A percentile compares a stretch with the other conserved stretches of the same genome.
Evolutionary conservation across 2,113 vertebrate genomes (phyloP).

Genomic region (Herpailurus yagouaroundi): DNA sequence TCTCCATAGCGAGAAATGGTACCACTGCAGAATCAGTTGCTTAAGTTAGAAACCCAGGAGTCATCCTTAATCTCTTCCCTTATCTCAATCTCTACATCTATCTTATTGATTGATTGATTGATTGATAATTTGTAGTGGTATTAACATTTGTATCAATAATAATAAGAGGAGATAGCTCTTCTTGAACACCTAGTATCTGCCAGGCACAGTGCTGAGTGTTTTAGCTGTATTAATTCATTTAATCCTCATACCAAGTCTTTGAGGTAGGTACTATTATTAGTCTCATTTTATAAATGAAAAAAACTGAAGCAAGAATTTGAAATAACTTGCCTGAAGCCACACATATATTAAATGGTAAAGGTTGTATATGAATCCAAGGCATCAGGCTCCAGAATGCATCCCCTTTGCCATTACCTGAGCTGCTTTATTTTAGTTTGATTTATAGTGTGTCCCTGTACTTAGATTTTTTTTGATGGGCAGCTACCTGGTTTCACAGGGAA

Average conservation of each 20-base stretch:
- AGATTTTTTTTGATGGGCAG: not conserved
- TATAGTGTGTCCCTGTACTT: not conserved
- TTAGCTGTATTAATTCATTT: not conserved
- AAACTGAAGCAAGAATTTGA: not conserved
- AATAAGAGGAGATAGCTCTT: not conserved
- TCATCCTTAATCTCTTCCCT: not conserved
- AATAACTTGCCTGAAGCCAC: not conserved
- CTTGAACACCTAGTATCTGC: not conserved
- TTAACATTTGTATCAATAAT: not conserved
- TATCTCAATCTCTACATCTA: not conserved
- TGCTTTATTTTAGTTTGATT: not conserved
- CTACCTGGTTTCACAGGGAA: not conserved
- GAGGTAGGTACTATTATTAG: not conserved
- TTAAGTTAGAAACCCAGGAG: not conserved
- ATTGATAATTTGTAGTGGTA: not conserved
- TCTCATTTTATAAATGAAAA: not conserved
- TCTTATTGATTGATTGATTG: not conserved
- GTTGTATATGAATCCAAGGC: not conserved
- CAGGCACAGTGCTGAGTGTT: not conserved
- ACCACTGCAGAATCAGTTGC: not conserved
- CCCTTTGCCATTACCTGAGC: not conserved
- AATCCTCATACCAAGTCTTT: not conserved
- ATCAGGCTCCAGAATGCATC: not conserved
- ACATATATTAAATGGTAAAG: conserved; percentile 13
- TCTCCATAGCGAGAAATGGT: not conserved